Percentiles rank a stretch among this genome's conserved stretches.
These are phyloP conservation scores for Distichodus sexfasciatus DNA, from an alignment of 2,797 vertebrate species.

Conservation along the genomic window DNA sequence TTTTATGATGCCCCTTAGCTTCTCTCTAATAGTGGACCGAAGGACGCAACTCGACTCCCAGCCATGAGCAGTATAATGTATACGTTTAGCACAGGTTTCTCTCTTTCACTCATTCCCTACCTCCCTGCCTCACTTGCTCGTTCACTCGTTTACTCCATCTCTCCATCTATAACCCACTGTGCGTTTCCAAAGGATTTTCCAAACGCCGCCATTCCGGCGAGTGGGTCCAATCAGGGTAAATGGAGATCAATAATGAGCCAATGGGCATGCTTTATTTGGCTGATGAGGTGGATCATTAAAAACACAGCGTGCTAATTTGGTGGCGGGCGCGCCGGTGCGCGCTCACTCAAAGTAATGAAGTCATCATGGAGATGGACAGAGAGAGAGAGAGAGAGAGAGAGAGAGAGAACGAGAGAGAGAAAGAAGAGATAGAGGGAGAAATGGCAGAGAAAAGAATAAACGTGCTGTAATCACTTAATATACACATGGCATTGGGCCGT, in stretches of 20 bases:
- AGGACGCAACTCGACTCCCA: constrained; percentile 32
- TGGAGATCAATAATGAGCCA: constrained; percentile 58
- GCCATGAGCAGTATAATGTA: constrained; percentile 27
- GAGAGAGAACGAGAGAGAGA: constrained; percentile 9
- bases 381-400: not conserved
- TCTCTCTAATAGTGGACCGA: constrained; percentile 38
- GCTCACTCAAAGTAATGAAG: constrained; percentile 56
- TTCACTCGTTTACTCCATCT: not conserved
- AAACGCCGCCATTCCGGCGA: constrained; percentile 38
- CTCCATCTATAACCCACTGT: constrained; percentile 8
- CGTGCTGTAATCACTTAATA: constrained; percentile 20
- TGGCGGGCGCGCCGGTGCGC: constrained; percentile 42
- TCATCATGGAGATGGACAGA: constrained; percentile 43
- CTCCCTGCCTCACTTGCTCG: not conserved
- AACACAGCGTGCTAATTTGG: constrained; percentile 55
- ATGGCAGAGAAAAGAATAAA: constrained; percentile 1
- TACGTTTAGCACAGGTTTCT: constrained; percentile 10
- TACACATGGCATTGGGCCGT: constrained; percentile 31
- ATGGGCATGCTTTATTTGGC: constrained; percentile 53
- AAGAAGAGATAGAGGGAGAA: constrained; percentile 14
- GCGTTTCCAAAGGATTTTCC: constrained; percentile 50
- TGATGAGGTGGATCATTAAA: constrained; percentile 57
- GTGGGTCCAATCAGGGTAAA: constrained; percentile 55
- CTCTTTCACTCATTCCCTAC: not conserved
- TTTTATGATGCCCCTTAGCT: constrained; percentile 45